phyloP scores from a whole-genome alignment of 1,140 invertebrate genomes.

The Sinonovacula constricta region DNA sequence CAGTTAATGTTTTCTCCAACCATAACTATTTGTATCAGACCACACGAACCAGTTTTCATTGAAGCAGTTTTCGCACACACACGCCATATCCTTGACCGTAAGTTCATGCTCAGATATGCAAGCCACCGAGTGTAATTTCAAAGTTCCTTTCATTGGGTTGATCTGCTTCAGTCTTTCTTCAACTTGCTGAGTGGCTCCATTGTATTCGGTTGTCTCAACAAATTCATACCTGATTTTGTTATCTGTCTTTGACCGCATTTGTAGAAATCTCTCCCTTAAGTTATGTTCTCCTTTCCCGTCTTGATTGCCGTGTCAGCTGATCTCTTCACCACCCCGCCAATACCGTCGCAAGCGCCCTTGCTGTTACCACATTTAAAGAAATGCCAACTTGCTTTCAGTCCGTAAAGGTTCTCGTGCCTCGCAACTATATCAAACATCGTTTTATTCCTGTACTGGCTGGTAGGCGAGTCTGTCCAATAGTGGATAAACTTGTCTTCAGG shows the following conservation, averaged over 20 bases:
- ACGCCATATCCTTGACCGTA: background rate
- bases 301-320: slow-evolving; percentile 11
- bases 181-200: too few relatives aligned
- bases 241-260: background rate
- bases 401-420: slow-evolving; percentile 29
- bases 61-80: slow-evolving; percentile 17
- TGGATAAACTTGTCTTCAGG: slow-evolving; percentile 36
- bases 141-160: background rate
- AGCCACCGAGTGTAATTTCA: background rate
- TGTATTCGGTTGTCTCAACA: too few relatives aligned
- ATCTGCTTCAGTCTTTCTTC: too few relatives aligned
- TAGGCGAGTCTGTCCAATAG: slow-evolving; percentile 15
- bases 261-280: background rate
- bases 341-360: background rate
- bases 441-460: slow-evolving; percentile 57
- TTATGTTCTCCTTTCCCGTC: background rate
- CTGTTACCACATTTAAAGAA: slow-evolving; percentile 23
- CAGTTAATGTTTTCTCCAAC: slow-evolving; percentile 6
- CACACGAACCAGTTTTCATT: slow-evolving; percentile 1
- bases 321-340: background rate
- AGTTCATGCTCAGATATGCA: background rate
- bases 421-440: slow-evolving; percentile 35
- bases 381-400: slow-evolving; percentile 2
- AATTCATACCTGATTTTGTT: too few relatives aligned
- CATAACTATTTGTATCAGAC: slow-evolving; percentile 4